These are phyloP conservation scores for Psilanteris sp. DNA, from an alignment of 1,140 invertebrate genomes.

Conservation along the genomic window DNA sequence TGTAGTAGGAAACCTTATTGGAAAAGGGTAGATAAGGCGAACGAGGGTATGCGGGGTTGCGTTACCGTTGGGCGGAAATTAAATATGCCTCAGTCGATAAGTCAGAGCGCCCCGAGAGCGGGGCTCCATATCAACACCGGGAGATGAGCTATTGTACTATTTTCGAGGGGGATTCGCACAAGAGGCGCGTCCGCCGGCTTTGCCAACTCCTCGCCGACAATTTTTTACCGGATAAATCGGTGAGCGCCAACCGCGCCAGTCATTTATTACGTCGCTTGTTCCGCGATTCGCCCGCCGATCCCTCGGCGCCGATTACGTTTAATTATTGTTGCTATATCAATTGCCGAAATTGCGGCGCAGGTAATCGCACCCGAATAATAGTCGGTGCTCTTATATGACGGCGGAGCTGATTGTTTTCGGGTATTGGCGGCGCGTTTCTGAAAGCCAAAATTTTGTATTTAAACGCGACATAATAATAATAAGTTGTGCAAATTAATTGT, in stretches of 20 bases:
- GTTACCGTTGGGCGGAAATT: slow-evolving; percentile 78
- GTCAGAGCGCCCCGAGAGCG: slow-evolving; percentile 71
- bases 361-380: too few species aligned
- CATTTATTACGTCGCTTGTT: slow-evolving; percentile 56
- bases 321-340: slow-evolving; percentile 39
- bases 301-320: slow-evolving; percentile 17
- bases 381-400: too few species aligned
- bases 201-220: slow-evolving; percentile 49
- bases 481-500: too few species aligned
- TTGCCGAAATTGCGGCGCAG: too few species aligned
- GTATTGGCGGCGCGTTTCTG: too few species aligned
- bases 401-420: too few species aligned
- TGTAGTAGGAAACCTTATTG: slow-evolving; percentile 77
- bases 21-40: slow-evolving; percentile 79
- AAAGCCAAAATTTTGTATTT: too few species aligned
- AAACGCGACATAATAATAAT: too few species aligned
- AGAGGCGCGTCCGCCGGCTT: slow-evolving; percentile 61
- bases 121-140: slow-evolving; percentile 75
- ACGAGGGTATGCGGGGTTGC: slow-evolving; percentile 51
- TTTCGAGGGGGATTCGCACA: slow-evolving; percentile 76
- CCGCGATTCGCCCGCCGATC: slow-evolving; percentile 29
- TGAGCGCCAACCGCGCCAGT: slow-evolving; percentile 13
- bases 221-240: slow-evolving; percentile 61
- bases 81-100: slow-evolving; percentile 81
- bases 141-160: slow-evolving; percentile 80